Base-by-base conservation (phyloP, 2,113 vertebrate genomes). In the Sturnus vulgaris region DNA sequence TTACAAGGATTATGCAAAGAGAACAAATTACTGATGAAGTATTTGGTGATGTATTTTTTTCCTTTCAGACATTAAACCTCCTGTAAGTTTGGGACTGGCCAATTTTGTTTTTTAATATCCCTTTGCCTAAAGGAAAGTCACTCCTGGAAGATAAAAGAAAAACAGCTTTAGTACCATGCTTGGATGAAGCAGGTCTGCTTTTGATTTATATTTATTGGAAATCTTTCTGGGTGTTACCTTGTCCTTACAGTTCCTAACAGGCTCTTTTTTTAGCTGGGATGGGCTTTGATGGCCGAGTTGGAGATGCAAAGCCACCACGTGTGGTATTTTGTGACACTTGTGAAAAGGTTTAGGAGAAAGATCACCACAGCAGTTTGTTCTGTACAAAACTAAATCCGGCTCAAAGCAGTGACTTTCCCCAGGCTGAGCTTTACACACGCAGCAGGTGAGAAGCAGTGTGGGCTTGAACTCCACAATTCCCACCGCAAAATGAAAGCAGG, bases 401-500 rank as follows among this genome's bases (percentile, higher is more conserved):
- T n/a, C 39, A 33, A 46, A 63, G 78, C 60, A 66, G 46, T 18
- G 56, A 11, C 39, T 71, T 71, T 24, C 12, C 7, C 11, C 56
- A 37, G n/a, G 27, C 65, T 90, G 47, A 24, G 44, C 49, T 87
- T 63, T 27, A 3, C 30, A 6, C 52, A 18, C 55, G 40, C 40
- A 56, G 37, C 52, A 23, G 39, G 3, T 11, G 12, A n/a, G 17
- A 46, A 47, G 17, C 10, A 25, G 4, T 2, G 10, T 27, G 35
- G 53, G 25, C 39, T 68, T 33, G 12, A 49, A 35, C 23, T 8
- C 28, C 47, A 23, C 49, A 39, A n/a, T 11, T 86, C 39, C 30
- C 18, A 28, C 28, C 0, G 0, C n/a, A 27, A 27, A 79, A 27
- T 2, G 10, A 20, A 82, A 55, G 22, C 0, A 0, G 14, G 49